phyloP scores from a whole-genome alignment of 2,888 invertebrate genomes.

The Yponomeuta plumbellus region DNA sequence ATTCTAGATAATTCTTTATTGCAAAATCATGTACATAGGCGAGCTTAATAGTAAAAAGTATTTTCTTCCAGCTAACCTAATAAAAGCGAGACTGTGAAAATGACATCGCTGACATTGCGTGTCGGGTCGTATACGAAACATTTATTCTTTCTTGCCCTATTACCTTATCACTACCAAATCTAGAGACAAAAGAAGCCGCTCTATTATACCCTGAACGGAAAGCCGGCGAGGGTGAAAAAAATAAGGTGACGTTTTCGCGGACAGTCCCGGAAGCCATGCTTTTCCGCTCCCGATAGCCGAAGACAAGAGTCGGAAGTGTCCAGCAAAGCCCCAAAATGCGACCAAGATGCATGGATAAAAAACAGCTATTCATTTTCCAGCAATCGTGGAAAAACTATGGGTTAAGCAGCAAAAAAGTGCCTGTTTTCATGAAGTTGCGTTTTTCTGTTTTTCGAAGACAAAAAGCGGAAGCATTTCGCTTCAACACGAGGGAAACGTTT shows the following conservation, averaged over 20 bases:
- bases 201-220: background rate
- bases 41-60: no score
- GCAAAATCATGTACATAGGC: no score
- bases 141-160: background rate
- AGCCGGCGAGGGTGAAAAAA: slow-evolving; percentile 35
- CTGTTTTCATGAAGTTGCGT: slow-evolving; percentile 25
- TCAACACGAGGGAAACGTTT: slow-evolving; percentile 40
- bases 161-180: background rate
- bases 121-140: background rate
- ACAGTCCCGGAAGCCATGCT: slow-evolving; percentile 64
- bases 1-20: no score
- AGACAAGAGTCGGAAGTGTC: slow-evolving; percentile 65
- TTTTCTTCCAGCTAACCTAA: no score
- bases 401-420: slow-evolving; percentile 15
- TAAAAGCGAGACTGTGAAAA: no score
- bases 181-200: slow-evolving; percentile 5
- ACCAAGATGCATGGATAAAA: slow-evolving; percentile 57
- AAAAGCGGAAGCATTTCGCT: slow-evolving; percentile 35
- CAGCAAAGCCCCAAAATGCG: slow-evolving; percentile 43
- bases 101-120: background rate
- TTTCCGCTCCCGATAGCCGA: slow-evolving; percentile 59
- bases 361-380: slow-evolving; percentile 2
- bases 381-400: background rate
- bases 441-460: slow-evolving; percentile 30
- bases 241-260: slow-evolving; percentile 38